Conservation (phyloP, 2,888 invertebrate species). For the Andrena dorsata region DNA sequence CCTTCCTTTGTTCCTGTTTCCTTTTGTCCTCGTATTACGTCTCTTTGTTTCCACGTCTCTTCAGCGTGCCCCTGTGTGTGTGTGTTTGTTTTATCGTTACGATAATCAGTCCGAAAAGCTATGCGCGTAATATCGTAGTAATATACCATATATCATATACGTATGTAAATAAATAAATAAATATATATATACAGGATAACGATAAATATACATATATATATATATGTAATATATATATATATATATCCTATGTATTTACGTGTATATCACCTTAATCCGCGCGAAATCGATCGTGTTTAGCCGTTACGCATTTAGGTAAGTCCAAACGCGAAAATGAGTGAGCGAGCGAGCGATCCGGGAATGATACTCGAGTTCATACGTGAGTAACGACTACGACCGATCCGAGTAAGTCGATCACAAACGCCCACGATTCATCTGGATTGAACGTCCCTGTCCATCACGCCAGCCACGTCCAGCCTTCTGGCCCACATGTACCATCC, state of each 20-base stretch:
- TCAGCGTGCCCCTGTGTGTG: not conserved
- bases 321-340: constrained; percentile 71
- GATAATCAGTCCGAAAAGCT: constrained; percentile 84
- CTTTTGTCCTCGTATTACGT: constrained; percentile 27
- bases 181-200: constrained; percentile 70
- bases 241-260: constrained; percentile 68
- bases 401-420: constrained; percentile 1
- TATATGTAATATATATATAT: too few relatives aligned
- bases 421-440: constrained; percentile 14
- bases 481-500: constrained; percentile 1
- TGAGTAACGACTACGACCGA: constrained; percentile 9
- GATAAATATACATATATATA: constrained; percentile 67
- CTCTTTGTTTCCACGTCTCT: constrained; percentile 6
- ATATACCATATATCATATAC: constrained; percentile 71
- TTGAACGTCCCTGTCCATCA: constrained; percentile 34
- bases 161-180: constrained; percentile 70
- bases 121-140: constrained; percentile 79
- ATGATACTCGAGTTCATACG: constrained; percentile 38
- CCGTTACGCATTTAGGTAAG: constrained; percentile 71
- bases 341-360: constrained; percentile 67
- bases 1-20: constrained; percentile 19
- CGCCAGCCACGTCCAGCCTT: constrained; percentile 23
- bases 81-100: constrained; percentile 71
- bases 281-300: constrained; percentile 76
- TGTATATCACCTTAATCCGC: constrained; percentile 76